A percentile compares a stretch with the other conserved stretches of the same genome.
phyloP scores from a whole-genome alignment of 2,797 vertebrate genomes.

The Rhynchonycteris naso region DNA sequence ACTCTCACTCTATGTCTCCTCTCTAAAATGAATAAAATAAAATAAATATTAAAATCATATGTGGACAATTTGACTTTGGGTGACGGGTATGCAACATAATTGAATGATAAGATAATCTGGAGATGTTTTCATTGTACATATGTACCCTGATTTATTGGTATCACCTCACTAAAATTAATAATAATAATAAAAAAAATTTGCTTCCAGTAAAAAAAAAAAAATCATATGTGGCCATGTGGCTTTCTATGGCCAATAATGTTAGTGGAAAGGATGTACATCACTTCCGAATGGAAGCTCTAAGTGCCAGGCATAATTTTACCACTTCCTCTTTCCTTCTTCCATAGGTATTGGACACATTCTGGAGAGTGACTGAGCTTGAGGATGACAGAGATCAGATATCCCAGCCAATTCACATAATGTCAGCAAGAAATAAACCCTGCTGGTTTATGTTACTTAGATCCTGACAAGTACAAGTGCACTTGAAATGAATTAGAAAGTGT shows the following conservation, averaged over 20 bases:
- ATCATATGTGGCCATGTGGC: background rate
- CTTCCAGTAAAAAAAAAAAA: background rate
- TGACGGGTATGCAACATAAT: no score
- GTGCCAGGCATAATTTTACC: background rate
- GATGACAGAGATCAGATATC: background rate
- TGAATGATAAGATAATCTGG: no score
- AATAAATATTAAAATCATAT: no score
- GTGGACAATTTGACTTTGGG: no score
- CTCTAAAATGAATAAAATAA: no score
- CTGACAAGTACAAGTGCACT: background rate
- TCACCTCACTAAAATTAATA: no score
- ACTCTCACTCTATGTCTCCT: no score
- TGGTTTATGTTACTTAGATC: background rate
- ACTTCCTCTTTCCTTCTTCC: background rate
- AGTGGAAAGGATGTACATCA: background rate
- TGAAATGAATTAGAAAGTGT: conserved; percentile 16
- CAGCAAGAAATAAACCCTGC: conserved; percentile 8
- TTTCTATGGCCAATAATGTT: conserved; percentile 34
- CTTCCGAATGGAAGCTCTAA: background rate
- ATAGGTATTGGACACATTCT: background rate
- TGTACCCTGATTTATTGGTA: no score
- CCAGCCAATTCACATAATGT: background rate
- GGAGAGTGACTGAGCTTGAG: background rate
- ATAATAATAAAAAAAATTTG: no score
- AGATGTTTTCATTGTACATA: no score